Evolutionary conservation across 2,888 invertebrate species (phyloP), one percentile per base, ranked within the genome.

Genomic region (Reticulitermes lucifugus): DNA sequence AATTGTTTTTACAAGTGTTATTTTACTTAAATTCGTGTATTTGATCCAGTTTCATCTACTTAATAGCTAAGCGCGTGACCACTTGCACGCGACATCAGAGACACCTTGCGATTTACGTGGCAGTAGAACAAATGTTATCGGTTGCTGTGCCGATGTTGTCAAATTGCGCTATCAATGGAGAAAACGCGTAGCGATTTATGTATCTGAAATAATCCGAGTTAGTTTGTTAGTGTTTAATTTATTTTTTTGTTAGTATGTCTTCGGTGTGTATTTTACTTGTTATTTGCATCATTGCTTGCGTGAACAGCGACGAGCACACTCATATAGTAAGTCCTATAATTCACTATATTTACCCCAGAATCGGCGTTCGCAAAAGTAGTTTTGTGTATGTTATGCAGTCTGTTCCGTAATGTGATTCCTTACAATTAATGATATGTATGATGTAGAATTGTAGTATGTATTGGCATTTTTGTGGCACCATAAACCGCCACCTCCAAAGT

Each of bases 231-330:
- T 25, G 51, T 83, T 86, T 86, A 83, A 79, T 85, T 60, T 83
- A 77, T 82, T 79, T 71, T 46, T 51, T 85, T 60, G 55, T 86
- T 82, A 87, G 41, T 80, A 87, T 87, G 87, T 84, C 83, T 84
- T 73, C 60, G 46, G 43, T 84, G 14, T 81, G 41, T 65, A 84
- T 85, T 85, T 75, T 86, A 43, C 29, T 87, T 41, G n/a, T 82
- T 77, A 73, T 86, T 55, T 84, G 85, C 81, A 41, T 85, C 60
- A 51, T 87, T 70, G 85, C 79, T 84, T 84, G 86, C n/a, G 89
- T 88, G n/a, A 87, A 88, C 87, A 90, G 91, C 82, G 96, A 96
- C 90, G 96, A 96, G 91, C 96, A 96, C 91, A 94, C 93, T 91
- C 96, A 96, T 91, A 91, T 93, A 90, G 96, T 96, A 91, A 94